These are phyloP conservation scores for Acromyrmex charruanus DNA, from an alignment of 1,140 invertebrate genomes.

Conservation along the genomic window DNA sequence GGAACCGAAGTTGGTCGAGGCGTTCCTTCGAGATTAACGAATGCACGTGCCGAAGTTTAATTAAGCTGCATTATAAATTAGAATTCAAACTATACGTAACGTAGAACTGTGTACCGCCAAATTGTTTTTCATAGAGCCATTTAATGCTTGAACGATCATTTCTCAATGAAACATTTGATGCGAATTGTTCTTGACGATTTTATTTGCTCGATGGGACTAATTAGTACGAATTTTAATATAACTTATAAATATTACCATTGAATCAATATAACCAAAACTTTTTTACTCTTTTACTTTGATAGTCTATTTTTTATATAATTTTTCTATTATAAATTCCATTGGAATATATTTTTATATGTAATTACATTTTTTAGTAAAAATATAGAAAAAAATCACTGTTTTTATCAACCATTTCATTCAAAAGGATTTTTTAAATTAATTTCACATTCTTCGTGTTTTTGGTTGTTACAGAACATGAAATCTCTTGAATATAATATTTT, in stretches of 20 bases:
- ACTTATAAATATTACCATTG: neutral
- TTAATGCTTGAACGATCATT: neutral
- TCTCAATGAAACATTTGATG: neutral
- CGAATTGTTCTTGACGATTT: neutral
- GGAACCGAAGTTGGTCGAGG: neutral
- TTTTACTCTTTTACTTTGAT: neutral
- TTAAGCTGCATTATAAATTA: slow-evolving; percentile 12
- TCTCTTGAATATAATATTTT: neutral
- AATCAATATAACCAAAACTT: neutral
- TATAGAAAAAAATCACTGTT: neutral
- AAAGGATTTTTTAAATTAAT: neutral
- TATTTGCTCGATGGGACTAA: neutral
- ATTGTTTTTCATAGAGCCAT: neutral
- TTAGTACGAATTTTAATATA: neutral
- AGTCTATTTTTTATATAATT: slow-evolving; percentile 9
- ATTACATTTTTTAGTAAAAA: slow-evolving; percentile 15
- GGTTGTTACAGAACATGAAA: neutral
- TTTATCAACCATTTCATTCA: neutral
- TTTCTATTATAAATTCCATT: neutral
- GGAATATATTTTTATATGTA: slow-evolving; percentile 5
- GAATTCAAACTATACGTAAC: slow-evolving; percentile 4
- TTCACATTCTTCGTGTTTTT: neutral
- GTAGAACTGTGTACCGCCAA: neutral
- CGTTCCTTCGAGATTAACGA: slow-evolving; percentile 25
- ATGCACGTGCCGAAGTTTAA: slow-evolving; percentile 1